Evolutionary conservation across 2,888 invertebrate species (phyloP).

Genomic region (Endomychus coccineus): DNA sequence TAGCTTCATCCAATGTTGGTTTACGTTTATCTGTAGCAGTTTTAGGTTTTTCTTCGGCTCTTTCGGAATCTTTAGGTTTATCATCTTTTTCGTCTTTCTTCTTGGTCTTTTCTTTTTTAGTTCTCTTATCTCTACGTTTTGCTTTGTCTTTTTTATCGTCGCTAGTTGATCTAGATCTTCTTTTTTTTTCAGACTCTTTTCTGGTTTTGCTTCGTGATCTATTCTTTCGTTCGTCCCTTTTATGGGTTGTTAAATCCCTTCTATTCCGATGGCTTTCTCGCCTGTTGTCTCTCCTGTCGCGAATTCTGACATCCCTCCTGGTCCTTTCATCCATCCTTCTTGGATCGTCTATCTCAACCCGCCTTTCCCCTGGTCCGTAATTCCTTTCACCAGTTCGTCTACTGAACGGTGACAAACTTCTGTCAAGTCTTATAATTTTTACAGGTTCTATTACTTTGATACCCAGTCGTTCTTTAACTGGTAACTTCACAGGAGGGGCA

Average conservation of each 20-base stretch:
- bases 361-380: constrained; percentile 38
- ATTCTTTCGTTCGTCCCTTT: constrained; percentile 22
- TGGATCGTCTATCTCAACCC: constrained; percentile 35
- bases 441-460: constrained; percentile 61
- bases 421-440: constrained; percentile 49
- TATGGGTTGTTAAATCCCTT: constrained; percentile 20
- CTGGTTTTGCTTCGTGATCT: constrained; percentile 20
- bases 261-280: constrained; percentile 33
- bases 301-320: constrained; percentile 26
- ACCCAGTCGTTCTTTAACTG: constrained; percentile 74
- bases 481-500: constrained; percentile 55
- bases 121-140: constrained; percentile 44
- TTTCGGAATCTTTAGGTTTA: constrained; percentile 39
- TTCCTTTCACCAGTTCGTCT: constrained; percentile 39
- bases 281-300: constrained; percentile 22
- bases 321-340: constrained; percentile 28
- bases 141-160: constrained; percentile 31
- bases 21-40: constrained; percentile 48
- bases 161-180: constrained; percentile 28
- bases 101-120: constrained; percentile 40
- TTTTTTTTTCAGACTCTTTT: constrained; percentile 22
- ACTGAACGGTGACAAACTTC: constrained; percentile 49
- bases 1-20: constrained; percentile 62
- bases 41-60: constrained; percentile 34
- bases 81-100: constrained; percentile 33